Percentiles rank a stretch among this genome's conserved stretches.
phyloP scores from a whole-genome alignment of 2,113 vertebrate genomes.

The Myrmecophaga tridactyla region DNA sequence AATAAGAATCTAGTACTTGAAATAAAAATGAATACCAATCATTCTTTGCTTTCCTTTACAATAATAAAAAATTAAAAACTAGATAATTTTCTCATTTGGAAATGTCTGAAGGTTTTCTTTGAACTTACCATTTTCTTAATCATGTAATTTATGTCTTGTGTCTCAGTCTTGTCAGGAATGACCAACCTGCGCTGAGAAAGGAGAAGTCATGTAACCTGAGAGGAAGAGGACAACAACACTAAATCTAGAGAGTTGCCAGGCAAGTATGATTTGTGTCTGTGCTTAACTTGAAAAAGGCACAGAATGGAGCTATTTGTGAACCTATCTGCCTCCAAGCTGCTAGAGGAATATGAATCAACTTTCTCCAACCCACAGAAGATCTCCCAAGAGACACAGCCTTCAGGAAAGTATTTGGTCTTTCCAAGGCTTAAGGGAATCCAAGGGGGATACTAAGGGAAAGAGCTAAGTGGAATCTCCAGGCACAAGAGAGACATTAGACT shows the following conservation, averaged over 20 bases:
- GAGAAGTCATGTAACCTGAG: not conserved
- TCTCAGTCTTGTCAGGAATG: not conserved
- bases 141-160: not conserved
- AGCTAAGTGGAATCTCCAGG: not conserved
- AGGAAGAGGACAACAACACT: not conserved
- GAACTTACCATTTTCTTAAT: constrained; percentile 38
- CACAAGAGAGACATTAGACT: not conserved
- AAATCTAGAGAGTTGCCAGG: not conserved
- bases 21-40: not conserved
- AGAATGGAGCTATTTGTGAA: not conserved
- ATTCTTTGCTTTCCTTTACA: not conserved
- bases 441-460: not conserved
- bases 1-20: not conserved
- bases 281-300: not conserved
- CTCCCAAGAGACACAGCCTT: not conserved
- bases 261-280: not conserved
- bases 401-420: not conserved
- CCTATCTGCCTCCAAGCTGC: not conserved
- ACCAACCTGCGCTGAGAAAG: not conserved
- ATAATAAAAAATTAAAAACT: not conserved
- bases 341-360: not conserved
- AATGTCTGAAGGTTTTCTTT: not conserved
- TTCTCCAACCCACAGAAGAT: not conserved
- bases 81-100: not conserved
- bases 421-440: not conserved